Conservation (phyloP, 2,888 invertebrate species). For the Eupelmus urozonus region DNA sequence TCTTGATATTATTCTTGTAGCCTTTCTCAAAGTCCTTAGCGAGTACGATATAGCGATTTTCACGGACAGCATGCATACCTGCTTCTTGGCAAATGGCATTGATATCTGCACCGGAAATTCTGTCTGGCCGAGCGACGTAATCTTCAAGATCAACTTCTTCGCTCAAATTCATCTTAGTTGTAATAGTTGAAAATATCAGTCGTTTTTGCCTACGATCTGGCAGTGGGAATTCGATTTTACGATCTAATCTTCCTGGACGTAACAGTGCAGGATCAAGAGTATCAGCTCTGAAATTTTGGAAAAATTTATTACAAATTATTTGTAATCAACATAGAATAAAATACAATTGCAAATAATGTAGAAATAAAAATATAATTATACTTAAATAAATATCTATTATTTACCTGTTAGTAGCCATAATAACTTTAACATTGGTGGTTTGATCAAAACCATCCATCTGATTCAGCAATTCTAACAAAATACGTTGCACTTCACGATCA, state of each 20-base stretch:
- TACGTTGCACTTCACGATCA: slow-evolving; percentile 98
- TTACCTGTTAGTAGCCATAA: slow-evolving; percentile 78
- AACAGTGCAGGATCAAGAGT: slow-evolving; percentile 98
- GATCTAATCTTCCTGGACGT: slow-evolving; percentile 96
- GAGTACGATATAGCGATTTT: slow-evolving; percentile 98
- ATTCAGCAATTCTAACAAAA: slow-evolving; percentile 96
- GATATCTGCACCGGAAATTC: slow-evolving; percentile 99
- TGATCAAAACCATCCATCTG: slow-evolving; percentile 99
- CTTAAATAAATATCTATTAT: slow-evolving; percentile 7
- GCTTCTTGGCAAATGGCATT: slow-evolving; percentile 99
- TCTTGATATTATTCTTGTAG: slow-evolving; percentile 99
- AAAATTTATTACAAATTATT: slow-evolving; percentile 1
- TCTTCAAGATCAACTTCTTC: slow-evolving; percentile 99
- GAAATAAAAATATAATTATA: slow-evolving; percentile 2
- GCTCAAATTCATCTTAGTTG: slow-evolving; percentile 96
- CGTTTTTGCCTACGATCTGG: slow-evolving; percentile 96
- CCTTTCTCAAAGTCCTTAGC: slow-evolving; percentile 99
- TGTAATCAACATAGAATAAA: background rate
- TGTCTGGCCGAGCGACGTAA: slow-evolving; percentile 98
- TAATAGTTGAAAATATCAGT: slow-evolving; percentile 98
- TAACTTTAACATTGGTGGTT: slow-evolving; percentile 99
- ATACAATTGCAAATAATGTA: slow-evolving; percentile 28
- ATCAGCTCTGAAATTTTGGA: slow-evolving; percentile 84
- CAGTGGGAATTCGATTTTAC: slow-evolving; percentile 99
- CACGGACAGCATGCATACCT: slow-evolving; percentile 99